Percentiles rank a stretch among this genome's conserved stretches.
Evolutionary conservation across 1,140 invertebrate species (phyloP).

Genomic region (Caenorhabditis briggsae): DNA sequence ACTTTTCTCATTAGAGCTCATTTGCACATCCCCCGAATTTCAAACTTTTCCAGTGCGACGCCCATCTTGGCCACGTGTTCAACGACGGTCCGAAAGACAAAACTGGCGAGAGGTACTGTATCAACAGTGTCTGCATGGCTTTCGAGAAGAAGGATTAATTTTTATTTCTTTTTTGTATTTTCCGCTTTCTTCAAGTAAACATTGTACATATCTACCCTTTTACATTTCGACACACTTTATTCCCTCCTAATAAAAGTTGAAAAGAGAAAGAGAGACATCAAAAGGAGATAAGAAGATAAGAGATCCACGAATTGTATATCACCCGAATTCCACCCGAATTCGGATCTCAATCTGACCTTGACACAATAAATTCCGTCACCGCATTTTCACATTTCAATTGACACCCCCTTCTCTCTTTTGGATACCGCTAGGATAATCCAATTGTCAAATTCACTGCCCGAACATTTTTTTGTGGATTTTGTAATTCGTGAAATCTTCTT

Average conservation of each 20-base stretch:
- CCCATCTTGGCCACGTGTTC: conserved; percentile 97
- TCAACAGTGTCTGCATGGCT: conserved; percentile 82
- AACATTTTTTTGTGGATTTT: too few species aligned
- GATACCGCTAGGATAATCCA: not conserved
- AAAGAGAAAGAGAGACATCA: not conserved
- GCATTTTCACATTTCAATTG: conserved; percentile 13
- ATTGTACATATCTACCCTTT: not conserved
- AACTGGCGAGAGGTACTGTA: conserved; percentile 93
- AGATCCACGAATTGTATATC: conserved; percentile 42
- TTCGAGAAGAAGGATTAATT: conserved; percentile 63
- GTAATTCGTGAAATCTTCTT: too few species aligned
- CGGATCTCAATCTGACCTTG: not conserved
- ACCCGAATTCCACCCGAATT: not conserved
- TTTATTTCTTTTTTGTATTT: not conserved
- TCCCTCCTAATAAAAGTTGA: not conserved
- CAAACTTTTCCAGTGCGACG: conserved; percentile 83
- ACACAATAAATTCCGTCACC: conserved; percentile 17
- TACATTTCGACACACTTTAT: conserved; percentile 25
- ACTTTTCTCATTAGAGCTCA: too few species aligned
- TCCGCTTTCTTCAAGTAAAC: not conserved
- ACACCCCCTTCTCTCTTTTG: not conserved
- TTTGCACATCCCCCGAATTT: not conserved
- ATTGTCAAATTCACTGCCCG: not conserved
- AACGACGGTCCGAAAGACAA: conserved; percentile 92
- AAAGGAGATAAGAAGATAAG: conserved; percentile 5